Evolutionary conservation across 2,797 vertebrate species (phyloP), one percentile per base, ranked within the genome.

Genomic region (Nannoperca obscura): DNA sequence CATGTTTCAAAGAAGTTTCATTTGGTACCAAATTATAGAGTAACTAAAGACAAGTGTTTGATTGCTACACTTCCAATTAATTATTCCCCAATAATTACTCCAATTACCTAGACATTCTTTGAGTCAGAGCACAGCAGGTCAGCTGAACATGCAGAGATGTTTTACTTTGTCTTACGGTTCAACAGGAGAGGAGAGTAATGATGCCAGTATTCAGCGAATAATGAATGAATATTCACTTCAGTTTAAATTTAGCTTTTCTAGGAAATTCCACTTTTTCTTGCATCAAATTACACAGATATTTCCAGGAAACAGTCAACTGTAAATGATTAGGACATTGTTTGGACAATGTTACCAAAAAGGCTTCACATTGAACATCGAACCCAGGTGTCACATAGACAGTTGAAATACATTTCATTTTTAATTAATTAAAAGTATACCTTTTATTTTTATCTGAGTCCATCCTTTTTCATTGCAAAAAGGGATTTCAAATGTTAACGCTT

Each of bases 401-500:
- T 17, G 15, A 15, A 54, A 54, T 46, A 6, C 2, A 42, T 42
- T 42, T 19, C 24, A 62, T 32, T 32, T 32, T 32, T 32, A 32
- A 32, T 32, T 2, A 19, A 27, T 20, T 3, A n/a, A 3, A 46
- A 36, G 20, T 4, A 42, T 15, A 32, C 6, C 8, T 17, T 30
- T 36, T 12, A 34, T 19, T 19, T 44, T 44, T 11, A 38, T 27
- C 44, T 30, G 9, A 12, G 1, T 38, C 9, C 15, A 27, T 40
- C 34, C 14, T 19, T 19, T 30, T 42, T 34, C 4, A 17, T 22
- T 9, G n/a, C 17, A 3, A 11, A 42, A 67, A 34, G 24, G 22
- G n/a, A 50, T 44, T 76, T 62, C 7, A 70, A 6, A 15, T 20
- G 10, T 74, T 46, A 27, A 58, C 5, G 36, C 40, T 44, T 52